Base-by-base conservation (phyloP, 2,113 vertebrate species). In the Phrynosoma blainvillii region DNA sequence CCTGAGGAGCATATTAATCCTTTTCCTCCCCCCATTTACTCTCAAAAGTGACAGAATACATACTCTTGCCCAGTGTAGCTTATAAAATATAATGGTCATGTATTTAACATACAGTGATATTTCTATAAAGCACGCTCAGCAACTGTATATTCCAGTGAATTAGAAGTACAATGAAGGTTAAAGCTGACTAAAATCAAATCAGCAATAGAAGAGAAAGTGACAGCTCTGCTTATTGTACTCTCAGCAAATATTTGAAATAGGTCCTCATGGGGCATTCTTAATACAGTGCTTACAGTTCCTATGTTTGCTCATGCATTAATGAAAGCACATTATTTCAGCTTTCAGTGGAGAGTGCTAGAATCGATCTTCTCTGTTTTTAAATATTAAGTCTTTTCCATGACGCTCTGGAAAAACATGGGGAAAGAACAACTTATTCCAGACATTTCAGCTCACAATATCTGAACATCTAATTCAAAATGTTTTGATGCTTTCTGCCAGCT, bases 161-260 rank as follows among this genome's bases (percentile, higher is more conserved):
- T 77, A 14, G 42, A 62, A 85, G 77, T 56, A 84, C 82, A 56
- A 92, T 89, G 80, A 93, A 82, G 89, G 80, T 89, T 89, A 73
- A 89, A 93, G 93, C 56, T 89, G 93, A 73, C 87, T 90, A 54
- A 87, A 94, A 86, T 91, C 90, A 90, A 84, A 93, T 85, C 91
- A 93, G 75, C 90, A 85, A 14, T 7, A 21, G 79, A 90, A 86
- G 88, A 93, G 87, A 93, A 94, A 88, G 78, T 0, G 52, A 90
- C 93, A 93, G 90, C 90, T 68, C 36, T 90, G 76, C 89, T 16
- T 92, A 90, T 94, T 94, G 87, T 90, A 88, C 87, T 92, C 85
- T 85, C 86, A 88, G 89, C 86, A 93, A 82, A 92, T 94, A 93
- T 93, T 95, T 95, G 56, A 90, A 92, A 89, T 84, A 42, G 89